Evolutionary conservation across 2,113 vertebrate species (phyloP).

Genomic region (Aspidoscelis tigris): DNA sequence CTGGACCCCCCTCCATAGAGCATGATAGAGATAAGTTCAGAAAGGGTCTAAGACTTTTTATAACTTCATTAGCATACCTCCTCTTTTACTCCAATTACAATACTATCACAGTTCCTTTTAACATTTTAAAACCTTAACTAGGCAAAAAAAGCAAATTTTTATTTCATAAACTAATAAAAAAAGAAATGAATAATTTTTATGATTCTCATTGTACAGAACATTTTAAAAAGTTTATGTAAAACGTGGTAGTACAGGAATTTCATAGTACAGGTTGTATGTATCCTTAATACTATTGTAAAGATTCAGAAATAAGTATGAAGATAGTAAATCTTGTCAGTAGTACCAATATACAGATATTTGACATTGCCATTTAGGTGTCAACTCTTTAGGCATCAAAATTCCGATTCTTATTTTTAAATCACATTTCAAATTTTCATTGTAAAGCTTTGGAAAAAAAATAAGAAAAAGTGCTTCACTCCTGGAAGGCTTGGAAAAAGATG

Average conservation of each 20-base stretch:
- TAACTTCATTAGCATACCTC: no score
- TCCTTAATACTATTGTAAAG: not conserved
- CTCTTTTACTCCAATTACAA: no score
- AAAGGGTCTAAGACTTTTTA: no score
- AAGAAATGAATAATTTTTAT: not conserved
- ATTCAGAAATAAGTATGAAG: not conserved
- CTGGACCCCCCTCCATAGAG: no score
- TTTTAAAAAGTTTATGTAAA: not conserved
- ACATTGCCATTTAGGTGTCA: no score
- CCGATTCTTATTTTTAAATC: not conserved
- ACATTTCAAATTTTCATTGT: not conserved
- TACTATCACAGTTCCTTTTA: no score
- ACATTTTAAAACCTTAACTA: no score
- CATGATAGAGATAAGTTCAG: no score
- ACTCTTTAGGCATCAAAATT: not conserved
- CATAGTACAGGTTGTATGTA: not conserved
- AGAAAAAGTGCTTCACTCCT: no score
- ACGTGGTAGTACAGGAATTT: not conserved
- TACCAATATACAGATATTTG: not conserved
- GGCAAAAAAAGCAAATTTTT: no score
- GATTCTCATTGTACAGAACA: not conserved
- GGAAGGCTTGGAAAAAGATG: no score
- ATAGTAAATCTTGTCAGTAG: not conserved
- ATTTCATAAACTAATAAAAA: not conserved
- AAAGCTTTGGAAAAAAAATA: no score